phyloP scores from a whole-genome alignment of 2,888 invertebrate species.

The Diogma glabrata region DNA sequence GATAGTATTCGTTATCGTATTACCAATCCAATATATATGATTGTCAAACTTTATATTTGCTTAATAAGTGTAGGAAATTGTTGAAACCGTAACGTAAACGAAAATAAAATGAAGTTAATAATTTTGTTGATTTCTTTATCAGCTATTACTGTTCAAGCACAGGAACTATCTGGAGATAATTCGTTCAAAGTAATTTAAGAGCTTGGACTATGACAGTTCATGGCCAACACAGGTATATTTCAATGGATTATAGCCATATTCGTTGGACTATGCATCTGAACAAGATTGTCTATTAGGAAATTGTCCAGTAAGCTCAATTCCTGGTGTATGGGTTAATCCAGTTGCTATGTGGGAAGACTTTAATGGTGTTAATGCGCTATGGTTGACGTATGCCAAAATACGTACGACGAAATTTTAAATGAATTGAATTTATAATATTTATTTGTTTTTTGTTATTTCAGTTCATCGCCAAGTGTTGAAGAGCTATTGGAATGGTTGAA shows the following conservation, averaged over 20 bases:
- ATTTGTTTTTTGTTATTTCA: not conserved
- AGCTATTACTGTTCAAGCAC: slow-evolving; percentile 43
- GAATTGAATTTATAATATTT: not conserved
- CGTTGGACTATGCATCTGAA: slow-evolving; percentile 41
- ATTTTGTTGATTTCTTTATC: no score
- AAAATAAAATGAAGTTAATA: no score
- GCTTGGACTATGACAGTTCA: slow-evolving; percentile 44
- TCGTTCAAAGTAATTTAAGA: slow-evolving; percentile 39
- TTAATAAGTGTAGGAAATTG: no score
- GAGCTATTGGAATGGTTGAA: slow-evolving; percentile 45
- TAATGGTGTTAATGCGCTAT: slow-evolving; percentile 40
- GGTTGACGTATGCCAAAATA: slow-evolving; percentile 43
- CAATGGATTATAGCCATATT: slow-evolving; percentile 48
- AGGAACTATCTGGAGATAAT: slow-evolving; percentile 45
- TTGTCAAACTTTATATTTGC: no score
- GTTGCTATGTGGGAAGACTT: slow-evolving; percentile 42
- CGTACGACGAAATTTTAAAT: slow-evolving; percentile 26
- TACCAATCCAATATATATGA: no score
- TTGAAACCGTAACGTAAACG: no score
- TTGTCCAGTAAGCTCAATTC: slow-evolving; percentile 40
- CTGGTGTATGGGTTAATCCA: slow-evolving; percentile 49
- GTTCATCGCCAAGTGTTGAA: slow-evolving; percentile 34
- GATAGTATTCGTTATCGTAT: no score
- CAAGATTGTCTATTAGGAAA: slow-evolving; percentile 44
- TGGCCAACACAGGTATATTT: slow-evolving; percentile 41